These are phyloP conservation scores for Cheirogaleus major DNA, from an alignment of 2,797 vertebrate species.

Conservation along the genomic window DNA sequence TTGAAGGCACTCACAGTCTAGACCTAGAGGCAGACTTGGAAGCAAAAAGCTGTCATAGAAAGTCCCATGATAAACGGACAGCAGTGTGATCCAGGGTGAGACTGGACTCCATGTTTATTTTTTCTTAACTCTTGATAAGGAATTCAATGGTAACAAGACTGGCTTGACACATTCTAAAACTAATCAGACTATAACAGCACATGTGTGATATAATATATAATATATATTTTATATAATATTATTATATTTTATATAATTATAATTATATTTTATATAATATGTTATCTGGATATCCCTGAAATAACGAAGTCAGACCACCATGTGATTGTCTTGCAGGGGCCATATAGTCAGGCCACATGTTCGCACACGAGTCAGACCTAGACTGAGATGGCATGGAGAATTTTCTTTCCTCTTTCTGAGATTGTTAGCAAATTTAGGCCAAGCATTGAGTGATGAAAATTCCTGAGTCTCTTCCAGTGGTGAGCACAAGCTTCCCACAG, in stretches of 20 bases:
- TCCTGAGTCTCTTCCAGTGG: neutral
- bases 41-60: neutral
- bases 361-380: neutral
- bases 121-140: neutral
- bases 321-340: too few species aligned
- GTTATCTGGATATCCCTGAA: neutral
- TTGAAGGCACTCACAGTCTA: neutral
- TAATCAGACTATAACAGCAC: neutral
- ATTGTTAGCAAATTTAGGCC: neutral
- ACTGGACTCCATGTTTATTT: neutral
- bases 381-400: neutral
- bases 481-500: neutral
- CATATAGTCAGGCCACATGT: accelerated
- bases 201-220: neutral
- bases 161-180: neutral
- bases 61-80: neutral
- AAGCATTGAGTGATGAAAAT: neutral
- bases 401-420: neutral
- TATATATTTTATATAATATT: neutral
- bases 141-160: neutral
- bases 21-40: neutral
- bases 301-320: neutral
- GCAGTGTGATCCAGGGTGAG: neutral
- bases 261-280: neutral
- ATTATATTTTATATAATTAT: neutral